These are phyloP conservation scores for Danionella dracula DNA, from an alignment of 2,797 vertebrate genomes.

Conservation along the genomic window DNA sequence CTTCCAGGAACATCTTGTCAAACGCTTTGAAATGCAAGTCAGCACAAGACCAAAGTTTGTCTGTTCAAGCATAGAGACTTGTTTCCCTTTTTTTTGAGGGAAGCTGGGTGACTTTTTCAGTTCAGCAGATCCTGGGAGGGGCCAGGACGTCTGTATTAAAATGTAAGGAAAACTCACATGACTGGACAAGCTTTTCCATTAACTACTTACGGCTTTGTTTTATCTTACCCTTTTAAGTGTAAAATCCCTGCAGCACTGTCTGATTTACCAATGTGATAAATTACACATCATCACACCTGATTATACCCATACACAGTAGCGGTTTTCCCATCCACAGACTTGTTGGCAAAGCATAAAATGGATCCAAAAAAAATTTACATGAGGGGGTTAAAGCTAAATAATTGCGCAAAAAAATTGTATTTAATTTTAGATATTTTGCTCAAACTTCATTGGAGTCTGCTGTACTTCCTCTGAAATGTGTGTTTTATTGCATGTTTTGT, in stretches of 20 bases:
- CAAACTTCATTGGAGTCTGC: no score
- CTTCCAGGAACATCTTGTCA: conserved; percentile 69
- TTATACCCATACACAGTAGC: conserved; percentile 62
- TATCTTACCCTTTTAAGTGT: conserved; percentile 40
- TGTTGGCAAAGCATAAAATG: conserved; percentile 54
- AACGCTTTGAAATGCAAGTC: conserved; percentile 71
- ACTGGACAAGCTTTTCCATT: conserved; percentile 71
- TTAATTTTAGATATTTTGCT: no score
- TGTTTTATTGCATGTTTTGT: no score
- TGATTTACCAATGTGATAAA: conserved; percentile 63
- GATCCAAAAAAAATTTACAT: conserved; percentile 44
- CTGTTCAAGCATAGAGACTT: conserved; percentile 59
- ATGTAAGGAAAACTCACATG: conserved; percentile 71
- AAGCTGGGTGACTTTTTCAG: conserved; percentile 64
- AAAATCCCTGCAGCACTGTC: conserved; percentile 57
- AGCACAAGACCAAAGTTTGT: conserved; percentile 72
- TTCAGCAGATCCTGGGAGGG: conserved; percentile 71
- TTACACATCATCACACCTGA: conserved; percentile 70
- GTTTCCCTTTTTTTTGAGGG: conserved; percentile 65
- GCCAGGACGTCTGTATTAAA: conserved; percentile 59
- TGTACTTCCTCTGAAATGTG: no score
- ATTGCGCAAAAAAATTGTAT: no score
- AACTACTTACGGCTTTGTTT: conserved; percentile 46
- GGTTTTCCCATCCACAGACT: conserved; percentile 54
- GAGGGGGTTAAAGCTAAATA: background rate